Percentiles rank a stretch among this genome's conserved stretches.
These are phyloP conservation scores for Takifugu flavidus DNA, from an alignment of 2,113 vertebrate genomes.

Conservation along the genomic window DNA sequence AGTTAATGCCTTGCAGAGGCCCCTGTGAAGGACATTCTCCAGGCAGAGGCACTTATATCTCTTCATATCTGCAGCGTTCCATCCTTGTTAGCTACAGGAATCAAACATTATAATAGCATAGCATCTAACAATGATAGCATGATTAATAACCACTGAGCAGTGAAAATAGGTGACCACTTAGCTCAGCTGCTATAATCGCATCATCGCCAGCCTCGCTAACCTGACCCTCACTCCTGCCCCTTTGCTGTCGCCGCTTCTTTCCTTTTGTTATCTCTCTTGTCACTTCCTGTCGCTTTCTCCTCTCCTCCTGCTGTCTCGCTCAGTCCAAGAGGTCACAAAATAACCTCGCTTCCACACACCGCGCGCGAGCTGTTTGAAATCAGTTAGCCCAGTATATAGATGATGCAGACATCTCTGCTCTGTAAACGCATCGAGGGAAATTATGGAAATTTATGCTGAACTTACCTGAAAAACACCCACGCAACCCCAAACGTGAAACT, in stretches of 20 bases:
- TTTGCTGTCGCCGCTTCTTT: not conserved
- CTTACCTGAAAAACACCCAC: too few species aligned
- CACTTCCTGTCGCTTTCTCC: not conserved
- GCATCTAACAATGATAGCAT: too few species aligned
- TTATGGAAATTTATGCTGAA: too few species aligned
- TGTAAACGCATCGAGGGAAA: too few species aligned
- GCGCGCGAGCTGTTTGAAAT: slow-evolving; percentile 30
- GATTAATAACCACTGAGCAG: slow-evolving; percentile 9
- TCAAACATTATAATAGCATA: slow-evolving; percentile 5
- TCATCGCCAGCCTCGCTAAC: slow-evolving; percentile 10
- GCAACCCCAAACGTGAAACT: too few species aligned
- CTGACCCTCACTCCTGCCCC: slow-evolving; percentile 12
- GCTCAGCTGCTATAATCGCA: not conserved
- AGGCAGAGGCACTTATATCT: slow-evolving; percentile 26
- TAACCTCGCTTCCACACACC: slow-evolving; percentile 4
- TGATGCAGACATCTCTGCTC: not conserved
- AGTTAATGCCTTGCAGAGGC: slow-evolving; percentile 13
- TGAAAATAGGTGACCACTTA: slow-evolving; percentile 20
- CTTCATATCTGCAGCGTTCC: slow-evolving; percentile 1
- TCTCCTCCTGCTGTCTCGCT: not conserved
- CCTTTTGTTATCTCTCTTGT: slow-evolving; percentile 15
- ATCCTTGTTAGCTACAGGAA: slow-evolving; percentile 3
- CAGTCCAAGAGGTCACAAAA: slow-evolving; percentile 1
- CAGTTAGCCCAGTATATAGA: slow-evolving; percentile 37
- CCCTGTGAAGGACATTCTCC: slow-evolving; percentile 39